A percentile compares a stretch with the other conserved stretches of the same genome.
phyloP scores from a whole-genome alignment of 2,797 vertebrate genomes.

The Acipenser oxyrinchus region DNA sequence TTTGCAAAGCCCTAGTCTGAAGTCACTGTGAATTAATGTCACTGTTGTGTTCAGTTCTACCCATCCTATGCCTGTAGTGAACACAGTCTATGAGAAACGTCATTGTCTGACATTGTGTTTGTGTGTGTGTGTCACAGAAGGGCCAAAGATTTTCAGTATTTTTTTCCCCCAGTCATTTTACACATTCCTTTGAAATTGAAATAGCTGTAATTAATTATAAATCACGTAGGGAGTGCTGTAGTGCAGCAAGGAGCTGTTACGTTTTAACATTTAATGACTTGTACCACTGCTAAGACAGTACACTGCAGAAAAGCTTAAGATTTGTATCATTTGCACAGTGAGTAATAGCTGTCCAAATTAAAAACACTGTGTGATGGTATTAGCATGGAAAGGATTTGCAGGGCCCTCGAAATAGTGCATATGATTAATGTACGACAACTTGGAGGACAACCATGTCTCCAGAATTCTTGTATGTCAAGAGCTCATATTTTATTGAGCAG shows the following conservation, averaged over 20 bases:
- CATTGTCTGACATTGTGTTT: slow-evolving; percentile 15
- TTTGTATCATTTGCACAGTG: slow-evolving; percentile 26
- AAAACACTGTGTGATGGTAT: neutral
- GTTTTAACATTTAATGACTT: slow-evolving; percentile 69
- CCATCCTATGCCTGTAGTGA: too few relatives aligned
- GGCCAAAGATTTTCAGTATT: neutral
- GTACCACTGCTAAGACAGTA: slow-evolving; percentile 37
- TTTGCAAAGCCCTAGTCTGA: too few relatives aligned
- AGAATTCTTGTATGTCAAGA: too few relatives aligned
- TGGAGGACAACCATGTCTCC: too few relatives aligned
- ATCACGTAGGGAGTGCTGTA: slow-evolving; percentile 50
- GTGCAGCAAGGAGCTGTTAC: slow-evolving; percentile 47
- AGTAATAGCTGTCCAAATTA: slow-evolving; percentile 7
- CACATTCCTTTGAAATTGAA: slow-evolving; percentile 24
- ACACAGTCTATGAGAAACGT: too few relatives aligned
- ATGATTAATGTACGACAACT: too few relatives aligned
- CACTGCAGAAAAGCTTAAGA: slow-evolving; percentile 28
- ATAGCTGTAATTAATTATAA: slow-evolving; percentile 55
- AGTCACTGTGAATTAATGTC: too few relatives aligned
- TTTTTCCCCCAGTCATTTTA: slow-evolving; percentile 24
- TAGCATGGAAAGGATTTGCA: neutral
- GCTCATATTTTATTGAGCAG: too few relatives aligned
- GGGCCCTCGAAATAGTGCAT: neutral
- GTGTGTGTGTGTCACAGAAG: too few relatives aligned
- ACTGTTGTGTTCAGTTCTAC: too few relatives aligned